Percentiles rank a stretch among this genome's conserved stretches.
Conservation (phyloP, 1,140 invertebrate species). For the Probaryconus sp. region DNA sequence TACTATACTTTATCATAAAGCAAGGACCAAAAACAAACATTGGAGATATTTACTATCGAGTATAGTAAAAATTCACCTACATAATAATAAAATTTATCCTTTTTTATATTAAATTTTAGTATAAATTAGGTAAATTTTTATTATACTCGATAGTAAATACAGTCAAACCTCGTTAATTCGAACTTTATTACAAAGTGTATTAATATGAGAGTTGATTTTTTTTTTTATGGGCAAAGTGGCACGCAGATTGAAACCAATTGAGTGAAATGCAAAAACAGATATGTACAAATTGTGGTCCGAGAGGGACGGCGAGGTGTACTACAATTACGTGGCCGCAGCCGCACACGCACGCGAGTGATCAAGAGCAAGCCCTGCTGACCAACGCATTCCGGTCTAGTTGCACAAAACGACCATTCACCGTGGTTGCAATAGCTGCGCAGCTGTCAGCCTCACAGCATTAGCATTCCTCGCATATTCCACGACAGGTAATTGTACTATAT, state of each 20-base stretch:
- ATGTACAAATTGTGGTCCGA: conserved; percentile 5
- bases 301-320: conserved; percentile 5
- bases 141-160: too few species aligned
- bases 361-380: conserved; percentile 15
- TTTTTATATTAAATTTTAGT: too few species aligned
- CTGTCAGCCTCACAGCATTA: conserved; percentile 55
- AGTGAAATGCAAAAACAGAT: conserved; percentile 2
- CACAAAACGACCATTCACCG: conserved; percentile 62
- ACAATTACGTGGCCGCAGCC: neutral
- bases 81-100: too few species aligned
- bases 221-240: neutral
- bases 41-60: too few species aligned
- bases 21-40: too few species aligned
- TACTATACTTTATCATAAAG: too few species aligned
- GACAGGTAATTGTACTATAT: conserved; percentile 60
- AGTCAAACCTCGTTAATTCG: too few species aligned
- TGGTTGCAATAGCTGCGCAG: conserved; percentile 45
- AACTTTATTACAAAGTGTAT: too few species aligned
- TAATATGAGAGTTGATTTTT: too few species aligned
- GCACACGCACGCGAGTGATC: conserved; percentile 29
- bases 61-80: too few species aligned
- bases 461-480: conserved; percentile 63
- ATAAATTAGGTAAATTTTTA: too few species aligned
- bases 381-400: conserved; percentile 65
- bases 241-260: conserved; percentile 1